Evolutionary conservation across 2,888 invertebrate genomes (phyloP).

Genomic region (Parnassius mnemosyne): DNA sequence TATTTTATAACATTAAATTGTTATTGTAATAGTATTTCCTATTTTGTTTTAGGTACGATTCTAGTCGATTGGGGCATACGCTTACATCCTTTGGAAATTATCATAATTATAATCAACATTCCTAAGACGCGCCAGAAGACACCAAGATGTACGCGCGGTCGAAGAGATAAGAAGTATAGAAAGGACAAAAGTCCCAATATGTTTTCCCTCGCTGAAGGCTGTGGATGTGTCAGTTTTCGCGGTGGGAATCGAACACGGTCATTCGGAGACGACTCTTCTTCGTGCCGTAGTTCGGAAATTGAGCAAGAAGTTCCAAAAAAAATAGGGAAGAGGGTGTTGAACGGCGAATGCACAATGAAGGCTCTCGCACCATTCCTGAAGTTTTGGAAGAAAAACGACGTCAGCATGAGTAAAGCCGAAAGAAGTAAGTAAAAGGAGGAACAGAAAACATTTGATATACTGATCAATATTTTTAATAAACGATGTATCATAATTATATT

Average conservation of each 20-base stretch:
- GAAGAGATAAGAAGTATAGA: constrained; percentile 71
- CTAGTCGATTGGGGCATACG: constrained; percentile 39
- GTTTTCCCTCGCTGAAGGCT: constrained; percentile 74
- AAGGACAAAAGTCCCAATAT: constrained; percentile 73
- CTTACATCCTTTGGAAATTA: constrained; percentile 19
- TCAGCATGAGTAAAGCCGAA: constrained; percentile 89
- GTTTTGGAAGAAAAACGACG: constrained; percentile 85
- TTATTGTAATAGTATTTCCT: constrained; percentile 1
- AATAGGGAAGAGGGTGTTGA: constrained; percentile 56
- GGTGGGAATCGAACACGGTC: constrained; percentile 62
- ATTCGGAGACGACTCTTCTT: constrained; percentile 70
- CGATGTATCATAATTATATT: no score
- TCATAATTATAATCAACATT: constrained; percentile 48
- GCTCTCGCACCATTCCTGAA: constrained; percentile 83
- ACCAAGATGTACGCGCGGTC: constrained; percentile 73
- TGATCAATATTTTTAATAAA: no score
- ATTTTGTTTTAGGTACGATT: constrained; percentile 36
- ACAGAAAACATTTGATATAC: no score
- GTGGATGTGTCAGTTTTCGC: constrained; percentile 73
- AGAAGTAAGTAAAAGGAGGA: constrained; percentile 80
- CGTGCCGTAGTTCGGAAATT: constrained; percentile 74
- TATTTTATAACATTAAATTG: background rate
- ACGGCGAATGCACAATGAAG: constrained; percentile 74
- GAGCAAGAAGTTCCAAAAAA: constrained; percentile 73
- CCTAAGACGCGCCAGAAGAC: constrained; percentile 64